Evolutionary conservation across 2,113 vertebrate genomes (phyloP).

Genomic region (Australoheros scitulus): DNA sequence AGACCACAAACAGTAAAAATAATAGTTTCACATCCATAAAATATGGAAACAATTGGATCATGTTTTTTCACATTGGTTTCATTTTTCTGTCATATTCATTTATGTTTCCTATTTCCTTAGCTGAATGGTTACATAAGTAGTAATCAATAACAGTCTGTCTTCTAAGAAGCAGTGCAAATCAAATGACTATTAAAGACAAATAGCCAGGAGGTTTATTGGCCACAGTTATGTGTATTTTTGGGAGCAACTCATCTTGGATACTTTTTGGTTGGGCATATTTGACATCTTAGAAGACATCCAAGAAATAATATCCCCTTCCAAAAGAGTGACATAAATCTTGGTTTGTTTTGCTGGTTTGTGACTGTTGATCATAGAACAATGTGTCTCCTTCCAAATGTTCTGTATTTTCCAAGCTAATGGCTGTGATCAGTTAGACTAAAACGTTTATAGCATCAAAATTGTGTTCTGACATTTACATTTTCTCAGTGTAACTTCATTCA

Average conservation of each 20-base stretch:
- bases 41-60: not conserved
- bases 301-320: not conserved
- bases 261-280: not conserved
- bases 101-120: not conserved
- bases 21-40: not conserved
- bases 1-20: not conserved
- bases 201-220: not conserved
- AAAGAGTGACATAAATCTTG: not conserved
- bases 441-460: not conserved
- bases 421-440: not conserved
- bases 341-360: constrained; percentile 2
- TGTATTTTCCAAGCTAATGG: not conserved
- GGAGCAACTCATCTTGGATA: constrained; percentile 8
- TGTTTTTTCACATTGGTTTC: not conserved
- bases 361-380: not conserved
- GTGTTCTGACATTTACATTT: not conserved
- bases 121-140: not conserved
- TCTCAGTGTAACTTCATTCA: too few species aligned
- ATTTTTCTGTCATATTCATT: constrained; percentile 22
- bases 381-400: not conserved
- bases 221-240: not conserved
- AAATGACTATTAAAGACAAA: not conserved
- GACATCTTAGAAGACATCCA: not conserved
- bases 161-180: constrained; percentile 18
- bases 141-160: not conserved